A percentile compares a stretch with the other conserved stretches of the same genome.
phyloP scores from a whole-genome alignment of 2,888 invertebrate species.

The Fabriciana adippe region DNA sequence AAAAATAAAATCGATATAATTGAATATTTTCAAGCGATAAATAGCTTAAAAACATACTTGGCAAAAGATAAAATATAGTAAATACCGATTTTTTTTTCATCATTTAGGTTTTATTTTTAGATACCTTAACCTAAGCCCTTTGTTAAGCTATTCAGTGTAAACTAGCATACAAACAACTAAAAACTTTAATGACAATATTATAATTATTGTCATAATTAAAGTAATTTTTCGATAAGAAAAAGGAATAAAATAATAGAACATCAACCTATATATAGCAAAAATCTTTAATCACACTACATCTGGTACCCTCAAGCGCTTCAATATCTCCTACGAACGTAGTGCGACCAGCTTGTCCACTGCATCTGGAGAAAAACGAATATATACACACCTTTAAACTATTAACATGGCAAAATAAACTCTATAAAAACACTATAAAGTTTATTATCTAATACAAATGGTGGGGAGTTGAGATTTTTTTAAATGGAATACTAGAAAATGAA shows the following conservation, averaged over 20 bases:
- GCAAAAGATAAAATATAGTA: too few species aligned
- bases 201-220: background rate
- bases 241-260: constrained; percentile 43
- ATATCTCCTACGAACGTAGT: constrained; percentile 56
- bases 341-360: constrained; percentile 51
- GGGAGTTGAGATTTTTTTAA: constrained; percentile 49
- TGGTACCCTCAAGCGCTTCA: constrained; percentile 58
- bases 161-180: too few species aligned
- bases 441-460: constrained; percentile 28
- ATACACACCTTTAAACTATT: constrained; percentile 47
- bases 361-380: constrained; percentile 52
- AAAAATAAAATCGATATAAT: too few species aligned
- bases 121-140: too few species aligned
- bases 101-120: too few species aligned
- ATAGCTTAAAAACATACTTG: too few species aligned
- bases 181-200: background rate
- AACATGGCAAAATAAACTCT: constrained; percentile 43
- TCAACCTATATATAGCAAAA: constrained; percentile 50
- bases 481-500: constrained; percentile 69
- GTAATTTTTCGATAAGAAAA: background rate
- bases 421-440: constrained; percentile 33
- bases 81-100: too few species aligned
- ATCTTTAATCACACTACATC: constrained; percentile 70
- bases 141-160: too few species aligned
- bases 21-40: too few species aligned